Base-by-base conservation (phyloP, 2,797 vertebrate species). In the Cyclura pinguis region DNA sequence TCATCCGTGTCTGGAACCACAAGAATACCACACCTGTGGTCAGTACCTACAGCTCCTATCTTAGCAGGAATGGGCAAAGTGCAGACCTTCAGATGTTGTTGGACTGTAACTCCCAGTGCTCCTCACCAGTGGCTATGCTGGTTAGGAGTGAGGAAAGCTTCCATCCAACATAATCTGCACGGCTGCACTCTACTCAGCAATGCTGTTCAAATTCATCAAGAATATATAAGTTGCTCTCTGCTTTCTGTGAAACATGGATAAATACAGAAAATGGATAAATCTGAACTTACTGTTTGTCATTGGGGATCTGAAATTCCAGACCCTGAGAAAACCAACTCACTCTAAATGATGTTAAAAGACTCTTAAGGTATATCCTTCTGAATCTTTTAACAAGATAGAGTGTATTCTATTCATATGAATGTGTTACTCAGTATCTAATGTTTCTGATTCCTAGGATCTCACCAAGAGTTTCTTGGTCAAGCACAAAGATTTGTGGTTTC, bases 1-100 rank as follows among this genome's bases (percentile, higher is more conserved):
- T n/a, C 47, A 90, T 18, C 35, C n/a, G 85, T 77, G 50, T 52
- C 89, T 90, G 72, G 42, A 90, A 90, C 69, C 29, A 80, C 3
- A 90, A 87, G 80, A 83, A 87, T 1, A 35, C 72, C 80, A 83
- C 55, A 55, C n/a, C n/a, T 69, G 27, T 59, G 14, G 38, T 83
- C 80, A 82, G n/a, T 38, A 74, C 32, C 10, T 59, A 20, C 55
- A 74, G 69, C 78, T 64, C 80, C 76, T 42, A 9, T 24, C 74
- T 73, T 8, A 50, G 77, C 9, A 69, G 29, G 13, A 69, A 69
- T 69, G 67, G 24, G 27, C 29, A 32, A 69, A 69, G 67, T 22
- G 9, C 67, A 69, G 67, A 69, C 29, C 67, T 62, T 62, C 59
- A 62, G 10, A 69, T 69, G 8, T 32, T 29, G 29, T 69, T 69